Evolutionary conservation across 2,113 vertebrate species (phyloP), one percentile per base, ranked within the genome.

Genomic region (Coturnix japonica): DNA sequence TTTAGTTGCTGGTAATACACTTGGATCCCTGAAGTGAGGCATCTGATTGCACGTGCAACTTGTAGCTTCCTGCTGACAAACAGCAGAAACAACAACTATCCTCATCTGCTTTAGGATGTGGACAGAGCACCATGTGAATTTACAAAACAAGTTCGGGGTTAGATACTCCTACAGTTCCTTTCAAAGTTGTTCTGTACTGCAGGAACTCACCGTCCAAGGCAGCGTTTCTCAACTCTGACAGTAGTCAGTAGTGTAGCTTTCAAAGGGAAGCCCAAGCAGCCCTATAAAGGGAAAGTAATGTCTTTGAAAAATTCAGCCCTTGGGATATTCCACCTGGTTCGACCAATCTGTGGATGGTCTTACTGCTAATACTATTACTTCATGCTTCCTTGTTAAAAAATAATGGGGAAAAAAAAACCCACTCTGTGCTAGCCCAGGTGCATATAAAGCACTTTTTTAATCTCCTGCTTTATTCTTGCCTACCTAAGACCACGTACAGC

Each of bases 401-500:
- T 2, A 30, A 25, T 2, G 14, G 9, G 10, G 3, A 13, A 13
- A 59, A 22, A 59, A 22, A 18, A 18, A 5, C 3, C 13, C 15
- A 5, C 3, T 11, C 13, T 19, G 28, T 44, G 46, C 37, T 77
- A 82, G 67, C 14, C 6, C 47, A 80, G 46, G 26, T 65, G 11
- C 59, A 44, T 39, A 30, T 13, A 56, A 37, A 53, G 20, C 63
- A 39, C 3, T 22, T 20, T 14, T 73, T 64, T 7, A 3, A 72
- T 72, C 14, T 89, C 37, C 28, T 70, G 21, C 30, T 82, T 54
- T 59, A 49, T 12, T 60, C 49, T 51, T 37, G 8, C 57, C 31
- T 73, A 28, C 71, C 17, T 4, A 65, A 70, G 46, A 41, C 39
- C 12, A 39, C 49, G 15, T n/a, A 19, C 26, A 87, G 61, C 49